Base-by-base conservation (phyloP, 2,797 vertebrate species). In the Xyrichtys novacula region DNA sequence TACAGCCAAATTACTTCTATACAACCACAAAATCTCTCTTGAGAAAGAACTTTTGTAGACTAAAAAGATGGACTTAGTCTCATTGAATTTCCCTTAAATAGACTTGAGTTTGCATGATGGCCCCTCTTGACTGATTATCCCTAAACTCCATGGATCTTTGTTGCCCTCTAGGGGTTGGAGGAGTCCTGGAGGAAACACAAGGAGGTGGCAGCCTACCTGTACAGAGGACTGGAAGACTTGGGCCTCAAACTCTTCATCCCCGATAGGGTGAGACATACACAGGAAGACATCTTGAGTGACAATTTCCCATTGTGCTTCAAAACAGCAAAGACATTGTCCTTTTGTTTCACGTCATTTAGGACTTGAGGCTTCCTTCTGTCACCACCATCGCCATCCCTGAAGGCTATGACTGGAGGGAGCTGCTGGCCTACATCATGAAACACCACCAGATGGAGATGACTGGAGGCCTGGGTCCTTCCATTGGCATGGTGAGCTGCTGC, bases 191-290 rank as follows among this genome's bases (percentile, higher is more conserved):
- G 64, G 38, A 89, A 80, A 10, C 97, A 99, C 83, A 93, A 23
- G 7, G 93, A 95, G 69, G 93, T 91, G 62, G 91, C 94, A 0
- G 26, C 84, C 0, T 94, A 93, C 31, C 87, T 99, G 29, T 94
- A 96, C 55, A 87, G 80, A 73, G 95, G 95, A 17, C 87, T 99
- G 70, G 88, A 91, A 14, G 92, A 92, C 54, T 72, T 99, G 63
- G 98, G 96, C 11, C 90, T 99, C 0, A 92, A 96, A 81, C 95
- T 98, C 34, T 99, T 98, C 4, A 92, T 99, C 74, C 93, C 94
- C 68, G 95, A 99, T 6, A 94, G 87, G 86, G 98, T 98, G 66
- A 92, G 88, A 15, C 19, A 46, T 14, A 57, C 23, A 74, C 26
- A 32, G 31, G 29, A 49, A 36, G 56, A 28, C 16, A 17, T 23